phyloP scores from a whole-genome alignment of 2,113 vertebrate genomes.

The Propithecus coquereli region DNA sequence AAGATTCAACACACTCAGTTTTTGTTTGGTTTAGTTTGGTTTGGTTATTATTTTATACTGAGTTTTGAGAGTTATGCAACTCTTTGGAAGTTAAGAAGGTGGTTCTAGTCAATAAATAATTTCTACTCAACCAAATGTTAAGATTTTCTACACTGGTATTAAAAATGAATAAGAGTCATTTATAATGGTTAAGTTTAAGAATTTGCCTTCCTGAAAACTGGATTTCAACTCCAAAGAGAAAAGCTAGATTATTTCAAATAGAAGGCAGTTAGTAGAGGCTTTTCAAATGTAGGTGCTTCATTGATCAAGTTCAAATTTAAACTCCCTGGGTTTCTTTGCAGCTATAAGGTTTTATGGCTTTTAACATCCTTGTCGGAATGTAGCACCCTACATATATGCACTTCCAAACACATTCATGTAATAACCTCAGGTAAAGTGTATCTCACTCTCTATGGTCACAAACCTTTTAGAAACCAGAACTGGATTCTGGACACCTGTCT shows the following conservation, averaged over 20 bases:
- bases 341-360: neutral
- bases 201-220: neutral
- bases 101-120: neutral
- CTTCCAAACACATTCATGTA: neutral
- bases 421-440: neutral
- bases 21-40: neutral
- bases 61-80: neutral
- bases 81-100: neutral
- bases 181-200: neutral
- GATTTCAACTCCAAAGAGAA: constrained; percentile 23
- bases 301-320: neutral
- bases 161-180: neutral
- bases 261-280: neutral
- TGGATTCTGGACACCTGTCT: neutral
- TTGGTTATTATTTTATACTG: neutral
- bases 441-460: neutral
- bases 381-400: neutral
- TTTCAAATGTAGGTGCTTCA: neutral
- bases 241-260: neutral
- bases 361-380: neutral
- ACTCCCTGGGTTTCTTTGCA: neutral
- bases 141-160: neutral
- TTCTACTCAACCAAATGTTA: neutral
- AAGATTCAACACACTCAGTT: neutral
- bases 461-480: neutral